A percentile compares a stretch with the other conserved stretches of the same genome.
These are phyloP conservation scores for Dexiosoma caninum DNA, from an alignment of 2,888 invertebrate genomes.

Conservation along the genomic window DNA sequence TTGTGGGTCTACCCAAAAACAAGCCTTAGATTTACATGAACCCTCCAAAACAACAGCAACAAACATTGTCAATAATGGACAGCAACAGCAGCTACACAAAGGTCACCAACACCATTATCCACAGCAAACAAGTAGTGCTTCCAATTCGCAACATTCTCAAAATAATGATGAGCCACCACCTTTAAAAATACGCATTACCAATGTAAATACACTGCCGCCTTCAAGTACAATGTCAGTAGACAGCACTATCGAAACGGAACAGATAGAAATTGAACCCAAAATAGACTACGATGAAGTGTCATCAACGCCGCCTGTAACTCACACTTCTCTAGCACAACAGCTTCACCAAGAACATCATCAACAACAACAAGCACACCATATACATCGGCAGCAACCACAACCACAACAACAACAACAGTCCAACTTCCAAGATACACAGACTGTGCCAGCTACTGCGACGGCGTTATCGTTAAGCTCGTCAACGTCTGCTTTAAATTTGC, in stretches of 20 bases:
- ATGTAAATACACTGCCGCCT: slow-evolving; percentile 61
- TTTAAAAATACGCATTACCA: slow-evolving; percentile 62
- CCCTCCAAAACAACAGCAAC: slow-evolving; percentile 41
- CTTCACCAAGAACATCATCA: slow-evolving; percentile 30
- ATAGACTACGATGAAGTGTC: slow-evolving; percentile 63
- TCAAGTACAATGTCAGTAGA: slow-evolving; percentile 53
- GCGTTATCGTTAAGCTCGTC: slow-evolving; percentile 59
- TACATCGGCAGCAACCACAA: slow-evolving; percentile 28
- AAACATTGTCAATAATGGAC: slow-evolving; percentile 55
- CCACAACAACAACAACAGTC: slow-evolving; percentile 37
- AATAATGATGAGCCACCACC: slow-evolving; percentile 62
- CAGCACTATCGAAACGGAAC: slow-evolving; percentile 43
- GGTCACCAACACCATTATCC: slow-evolving; percentile 41
- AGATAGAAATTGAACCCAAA: slow-evolving; percentile 65
- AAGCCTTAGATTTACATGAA: slow-evolving; percentile 63
- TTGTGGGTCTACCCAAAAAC: slow-evolving; percentile 66
- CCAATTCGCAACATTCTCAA: slow-evolving; percentile 64
- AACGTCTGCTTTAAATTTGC: slow-evolving; percentile 59
- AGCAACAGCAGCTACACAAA: slow-evolving; percentile 38
- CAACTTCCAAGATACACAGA: slow-evolving; percentile 53
- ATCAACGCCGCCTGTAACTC: slow-evolving; percentile 40
- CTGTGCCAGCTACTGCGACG: slow-evolving; percentile 53
- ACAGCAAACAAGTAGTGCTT: slow-evolving; percentile 54
- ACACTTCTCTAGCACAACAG: slow-evolving; percentile 20
- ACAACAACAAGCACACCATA: slow-evolving; percentile 25